Evolutionary conservation across 2,113 vertebrate species (phyloP), one percentile per base, ranked within the genome.

Genomic region (Pagrus major): DNA sequence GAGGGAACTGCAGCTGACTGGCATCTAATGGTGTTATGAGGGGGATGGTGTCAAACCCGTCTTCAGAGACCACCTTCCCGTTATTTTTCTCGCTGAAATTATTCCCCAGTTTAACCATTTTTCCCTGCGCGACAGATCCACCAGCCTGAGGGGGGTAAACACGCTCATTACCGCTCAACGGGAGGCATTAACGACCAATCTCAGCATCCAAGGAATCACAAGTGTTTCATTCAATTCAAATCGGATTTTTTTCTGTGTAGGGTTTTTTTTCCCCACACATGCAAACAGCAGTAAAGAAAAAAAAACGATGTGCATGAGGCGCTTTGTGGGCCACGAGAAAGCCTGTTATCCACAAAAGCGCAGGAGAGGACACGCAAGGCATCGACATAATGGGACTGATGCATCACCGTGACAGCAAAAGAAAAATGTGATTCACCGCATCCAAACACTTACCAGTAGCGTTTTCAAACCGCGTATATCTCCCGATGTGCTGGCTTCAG

Each of bases 51-150:
- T 99, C 97, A 87, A 98, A 98, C 66, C 97, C 97, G 92, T 98
- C 97, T 93, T 98, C 97, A 71, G 94, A 85, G 86, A 94, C 94
- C 64, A 89, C 93, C 94, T 97, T 97, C 82, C 93, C 90, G 74
- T 85, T 93, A 86, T 93, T 96, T 92, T 99, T 99, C 85, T 98
- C 97, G 71, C 96, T 95, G 89, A 98, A 96, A 96, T 96, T 96
- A 91, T 96, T 97, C 84, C 97, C 97, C 94, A 99, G 91, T 94
- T 97, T 98, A 89, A 99, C 97, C 97, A 98, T 99, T 92, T 99
- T 92, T 94, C 87, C 76, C 63, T 25, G 80, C 54, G 33, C 21
- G 52, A 35, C 68, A 52, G 76, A 47, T 23, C 37, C 58, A 46
- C 39, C 27, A 68, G 84, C 78, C 84, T 85, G 72, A 11, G 27